These are phyloP conservation scores for Tribolium freemani DNA, from an alignment of 2,888 invertebrate genomes.

Conservation along the genomic window DNA sequence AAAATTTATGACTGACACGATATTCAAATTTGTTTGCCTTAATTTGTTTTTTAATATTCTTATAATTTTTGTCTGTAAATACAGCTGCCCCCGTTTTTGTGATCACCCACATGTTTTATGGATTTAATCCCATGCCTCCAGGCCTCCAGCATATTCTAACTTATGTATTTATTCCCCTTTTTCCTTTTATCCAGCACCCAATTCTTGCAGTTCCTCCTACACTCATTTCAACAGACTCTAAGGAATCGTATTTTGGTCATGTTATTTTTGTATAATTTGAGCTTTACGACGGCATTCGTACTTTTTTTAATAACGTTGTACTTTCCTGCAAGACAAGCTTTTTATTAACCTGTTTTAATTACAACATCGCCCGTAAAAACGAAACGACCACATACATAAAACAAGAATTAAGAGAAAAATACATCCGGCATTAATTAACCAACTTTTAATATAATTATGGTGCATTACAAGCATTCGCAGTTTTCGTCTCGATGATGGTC, in stretches of 20 bases:
- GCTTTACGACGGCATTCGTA: constrained; percentile 7
- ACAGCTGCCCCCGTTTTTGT: not conserved
- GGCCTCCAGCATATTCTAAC: not conserved
- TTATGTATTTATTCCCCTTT: not conserved
- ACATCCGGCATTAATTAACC: not conserved
- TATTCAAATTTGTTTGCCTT: too few relatives aligned
- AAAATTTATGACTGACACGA: too few relatives aligned
- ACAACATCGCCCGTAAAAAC: constrained; percentile 14
- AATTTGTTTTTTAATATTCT: not conserved
- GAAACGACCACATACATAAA: constrained; percentile 19
- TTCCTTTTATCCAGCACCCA: not conserved
- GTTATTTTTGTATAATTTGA: constrained; percentile 26
- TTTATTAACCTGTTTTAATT: constrained; percentile 27
- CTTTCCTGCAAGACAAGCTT: not conserved
- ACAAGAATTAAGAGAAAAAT: not conserved
- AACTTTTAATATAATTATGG: not conserved
- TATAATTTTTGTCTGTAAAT: not conserved
- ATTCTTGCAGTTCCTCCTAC: not conserved
- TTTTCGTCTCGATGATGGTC: not conserved
- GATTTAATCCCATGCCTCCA: not conserved
- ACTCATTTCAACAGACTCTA: not conserved
- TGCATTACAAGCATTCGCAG: not conserved
- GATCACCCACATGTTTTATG: not conserved
- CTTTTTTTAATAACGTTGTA: constrained; percentile 13
- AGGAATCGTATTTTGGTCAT: constrained; percentile 15